Evolutionary conservation across 1,140 invertebrate genomes (phyloP).

Genomic region (Penaeus vannamei): DNA sequence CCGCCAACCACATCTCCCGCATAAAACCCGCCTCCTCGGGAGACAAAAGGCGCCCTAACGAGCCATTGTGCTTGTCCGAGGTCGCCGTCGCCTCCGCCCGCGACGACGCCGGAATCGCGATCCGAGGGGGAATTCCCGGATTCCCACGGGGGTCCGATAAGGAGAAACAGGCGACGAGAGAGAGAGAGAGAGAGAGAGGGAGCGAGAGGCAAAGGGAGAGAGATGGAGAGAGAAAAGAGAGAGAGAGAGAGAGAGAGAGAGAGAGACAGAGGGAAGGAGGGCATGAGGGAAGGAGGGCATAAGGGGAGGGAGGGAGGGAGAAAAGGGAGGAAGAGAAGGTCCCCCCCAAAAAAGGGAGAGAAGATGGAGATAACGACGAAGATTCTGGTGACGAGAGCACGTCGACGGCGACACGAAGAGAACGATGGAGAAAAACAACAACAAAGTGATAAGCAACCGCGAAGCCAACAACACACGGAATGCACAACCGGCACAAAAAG

Average conservation of each 20-base stretch:
- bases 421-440: neutral
- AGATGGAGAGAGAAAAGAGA: neutral
- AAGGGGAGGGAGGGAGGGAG: neutral
- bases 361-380: neutral
- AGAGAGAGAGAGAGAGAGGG: neutral
- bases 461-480: neutral
- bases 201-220: neutral
- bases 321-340: neutral
- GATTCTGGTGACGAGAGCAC: too few species aligned
- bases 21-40: too few species aligned
- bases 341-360: too few species aligned
- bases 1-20: too few species aligned
- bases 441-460: neutral
- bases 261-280: neutral
- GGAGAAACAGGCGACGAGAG: neutral
- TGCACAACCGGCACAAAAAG: neutral
- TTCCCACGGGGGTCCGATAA: too few species aligned
- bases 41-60: too few species aligned
- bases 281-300: too few species aligned
- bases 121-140: too few species aligned
- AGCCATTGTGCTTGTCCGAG: too few species aligned
- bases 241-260: neutral
- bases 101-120: too few species aligned
- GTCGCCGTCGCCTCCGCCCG: too few species aligned
- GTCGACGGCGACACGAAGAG: too few species aligned